Percentiles rank a stretch among this genome's conserved stretches.
Evolutionary conservation across 64 coral and sea anemone species (phyloP).

Genomic region (Pachyseris speciosa): DNA sequence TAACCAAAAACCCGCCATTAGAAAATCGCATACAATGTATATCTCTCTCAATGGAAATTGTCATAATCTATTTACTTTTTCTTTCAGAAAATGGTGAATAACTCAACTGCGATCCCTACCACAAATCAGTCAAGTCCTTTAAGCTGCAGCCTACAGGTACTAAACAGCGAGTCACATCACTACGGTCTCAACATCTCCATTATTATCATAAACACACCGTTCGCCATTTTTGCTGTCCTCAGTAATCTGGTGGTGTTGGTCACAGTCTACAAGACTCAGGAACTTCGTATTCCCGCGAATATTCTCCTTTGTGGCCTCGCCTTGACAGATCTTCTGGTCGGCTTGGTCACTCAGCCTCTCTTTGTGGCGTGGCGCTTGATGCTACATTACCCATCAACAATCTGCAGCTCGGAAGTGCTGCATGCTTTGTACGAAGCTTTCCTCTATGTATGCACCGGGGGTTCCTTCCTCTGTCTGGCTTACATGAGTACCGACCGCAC

Average conservation of each 20-base stretch:
- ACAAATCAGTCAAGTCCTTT: neutral
- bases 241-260: slow-evolving; percentile 5
- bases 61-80: no score
- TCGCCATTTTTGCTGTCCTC: slow-evolving; percentile 46
- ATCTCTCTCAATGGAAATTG: no score
- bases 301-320: slow-evolving; percentile 38
- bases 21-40: no score
- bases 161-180: neutral
- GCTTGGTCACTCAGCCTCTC: slow-evolving; percentile 39
- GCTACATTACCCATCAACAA: slow-evolving; percentile 37
- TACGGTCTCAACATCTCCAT: slow-evolving; percentile 33
- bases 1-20: no score
- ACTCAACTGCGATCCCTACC: neutral
- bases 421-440: slow-evolving; percentile 52
- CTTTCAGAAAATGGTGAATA: slow-evolving; percentile 8
- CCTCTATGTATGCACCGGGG: slow-evolving; percentile 33
- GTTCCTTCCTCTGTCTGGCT: slow-evolving; percentile 37
- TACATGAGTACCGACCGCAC: slow-evolving; percentile 47
- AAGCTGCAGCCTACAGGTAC: neutral
- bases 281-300: slow-evolving; percentile 48
- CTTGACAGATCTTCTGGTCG: slow-evolving; percentile 39
- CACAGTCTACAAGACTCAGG: neutral
- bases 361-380: slow-evolving; percentile 53
- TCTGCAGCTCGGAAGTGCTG: neutral
- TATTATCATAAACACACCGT: slow-evolving; percentile 36